Percentiles rank a stretch among this genome's conserved stretches.
These are phyloP conservation scores for Pegoplata infirma DNA, from an alignment of 2,888 invertebrate species.

Conservation along the genomic window DNA sequence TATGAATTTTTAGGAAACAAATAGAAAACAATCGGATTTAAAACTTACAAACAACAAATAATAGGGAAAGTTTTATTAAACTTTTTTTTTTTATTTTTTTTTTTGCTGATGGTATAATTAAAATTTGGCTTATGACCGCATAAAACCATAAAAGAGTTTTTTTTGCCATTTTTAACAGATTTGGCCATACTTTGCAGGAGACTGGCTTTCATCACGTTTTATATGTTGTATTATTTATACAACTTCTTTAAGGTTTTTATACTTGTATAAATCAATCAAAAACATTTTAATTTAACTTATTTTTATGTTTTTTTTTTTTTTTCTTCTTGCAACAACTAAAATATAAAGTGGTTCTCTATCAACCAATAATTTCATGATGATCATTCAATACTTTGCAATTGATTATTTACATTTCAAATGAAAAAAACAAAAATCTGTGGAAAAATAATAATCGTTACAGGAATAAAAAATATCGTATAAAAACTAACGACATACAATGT, in stretches of 20 bases:
- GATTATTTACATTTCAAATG: not conserved
- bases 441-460: not conserved
- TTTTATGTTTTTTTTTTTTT: no score
- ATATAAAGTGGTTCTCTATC: not conserved
- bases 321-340: no score
- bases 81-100: no score
- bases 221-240: no score
- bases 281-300: no score
- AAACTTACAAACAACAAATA: not conserved
- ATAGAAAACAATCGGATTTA: not conserved
- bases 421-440: not conserved
- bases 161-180: no score
- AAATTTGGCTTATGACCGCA: not conserved
- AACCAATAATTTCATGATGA: not conserved
- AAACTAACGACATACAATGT: not conserved
- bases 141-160: no score
- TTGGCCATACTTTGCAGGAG: no score
- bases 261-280: no score
- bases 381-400: not conserved
- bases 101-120: not conserved
- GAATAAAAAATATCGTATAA: no score
- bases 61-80: not conserved
- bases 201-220: no score
- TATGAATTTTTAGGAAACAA: not conserved
- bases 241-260: no score